Base-by-base conservation (phyloP, 2,888 invertebrate species). In the Cheilosia soror region DNA sequence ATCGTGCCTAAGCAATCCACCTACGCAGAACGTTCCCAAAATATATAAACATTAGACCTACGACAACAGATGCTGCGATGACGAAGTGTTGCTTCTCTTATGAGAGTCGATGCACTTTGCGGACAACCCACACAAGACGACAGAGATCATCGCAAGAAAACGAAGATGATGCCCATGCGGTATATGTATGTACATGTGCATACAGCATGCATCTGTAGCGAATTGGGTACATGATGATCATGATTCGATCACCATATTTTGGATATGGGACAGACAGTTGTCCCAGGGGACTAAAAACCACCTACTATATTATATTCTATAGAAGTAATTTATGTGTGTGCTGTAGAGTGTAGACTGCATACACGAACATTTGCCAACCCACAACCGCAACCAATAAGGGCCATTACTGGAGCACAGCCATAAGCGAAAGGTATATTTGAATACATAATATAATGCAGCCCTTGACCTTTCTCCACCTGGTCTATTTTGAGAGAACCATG, bases 101-200 rank as follows among this genome's bases (percentile, higher is more conserved):
- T 42, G 37, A 75, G 53, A 81, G 85, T 85, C 85, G 80, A 85
- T 85, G 85, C 81, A 85, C 81, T 85, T 81, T 85, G 66, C 76
- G 49, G 76, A 44, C 81, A 72, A 72, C 81, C 85, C 71, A 85
- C 81, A 81, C 79, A 71, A 25, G 49, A 40, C 6, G 20, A 27
- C 27, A 29, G 20, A 58, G 40, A 62, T n/a, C 29, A 60, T 53
- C 47, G 53, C 55, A 20, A 71, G 71, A 44, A 82, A 25, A 47
- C 20, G 57, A 37, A 63, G 51, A 73, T 76, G 37, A 65, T 7
- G 33, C 6, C 15, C 37, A 15, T 40, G 2, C 5, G 53, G 42
- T 62, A 44, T 62, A n/a, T n/a, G n/a, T n/a, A n/a, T n/a, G n/a
- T n/a, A n/a, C n/a, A n/a, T n/a, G n/a, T n/a, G 11, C 27, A 29